Evolutionary conservation across 2,113 vertebrate species (phyloP).

Genomic region (Caranx melampygus): DNA sequence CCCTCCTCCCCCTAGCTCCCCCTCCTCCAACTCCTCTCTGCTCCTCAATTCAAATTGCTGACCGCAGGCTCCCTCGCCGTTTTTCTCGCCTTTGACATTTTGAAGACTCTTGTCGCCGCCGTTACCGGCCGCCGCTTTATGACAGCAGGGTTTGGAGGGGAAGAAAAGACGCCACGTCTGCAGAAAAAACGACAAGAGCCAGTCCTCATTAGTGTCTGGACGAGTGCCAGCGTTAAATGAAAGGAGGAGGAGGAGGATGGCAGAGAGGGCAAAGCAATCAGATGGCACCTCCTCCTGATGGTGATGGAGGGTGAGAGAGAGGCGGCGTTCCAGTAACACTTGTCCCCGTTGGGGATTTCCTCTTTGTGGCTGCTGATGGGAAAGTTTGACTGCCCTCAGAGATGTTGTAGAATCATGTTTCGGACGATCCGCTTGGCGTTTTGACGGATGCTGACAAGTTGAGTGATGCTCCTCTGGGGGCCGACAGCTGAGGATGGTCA

Average conservation of each 20-base stretch:
- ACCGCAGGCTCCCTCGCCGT: conserved; percentile 31
- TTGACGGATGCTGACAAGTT: conserved; percentile 50
- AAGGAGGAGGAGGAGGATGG: conserved; percentile 26
- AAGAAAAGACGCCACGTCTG: conserved; percentile 42
- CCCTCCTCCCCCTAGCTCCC: background rate
- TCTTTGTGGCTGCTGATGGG: conserved; percentile 14
- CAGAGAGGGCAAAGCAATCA: conserved; percentile 49
- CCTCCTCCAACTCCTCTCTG: background rate
- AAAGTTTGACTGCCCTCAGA: conserved; percentile 56
- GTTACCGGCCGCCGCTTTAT: conserved; percentile 39
- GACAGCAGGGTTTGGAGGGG: background rate
- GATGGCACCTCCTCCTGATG: conserved; percentile 52
- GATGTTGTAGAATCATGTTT: conserved; percentile 6
- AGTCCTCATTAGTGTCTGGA: conserved; percentile 69
- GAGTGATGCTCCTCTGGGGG: conserved; percentile 54
- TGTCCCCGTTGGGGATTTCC: conserved; percentile 32
- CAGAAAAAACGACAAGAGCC: conserved; percentile 59
- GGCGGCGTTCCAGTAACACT: conserved; percentile 10
- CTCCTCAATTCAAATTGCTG: conserved; percentile 37
- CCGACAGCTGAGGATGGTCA: conserved; percentile 34
- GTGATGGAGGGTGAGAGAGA: conserved; percentile 59
- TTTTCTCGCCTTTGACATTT: conserved; percentile 50
- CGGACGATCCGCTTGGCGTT: conserved; percentile 11
- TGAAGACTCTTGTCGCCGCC: conserved; percentile 35
- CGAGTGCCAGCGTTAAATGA: conserved; percentile 52